phyloP scores from a whole-genome alignment of 2,113 vertebrate genomes.

The Melanostigma gelatinosum region DNA sequence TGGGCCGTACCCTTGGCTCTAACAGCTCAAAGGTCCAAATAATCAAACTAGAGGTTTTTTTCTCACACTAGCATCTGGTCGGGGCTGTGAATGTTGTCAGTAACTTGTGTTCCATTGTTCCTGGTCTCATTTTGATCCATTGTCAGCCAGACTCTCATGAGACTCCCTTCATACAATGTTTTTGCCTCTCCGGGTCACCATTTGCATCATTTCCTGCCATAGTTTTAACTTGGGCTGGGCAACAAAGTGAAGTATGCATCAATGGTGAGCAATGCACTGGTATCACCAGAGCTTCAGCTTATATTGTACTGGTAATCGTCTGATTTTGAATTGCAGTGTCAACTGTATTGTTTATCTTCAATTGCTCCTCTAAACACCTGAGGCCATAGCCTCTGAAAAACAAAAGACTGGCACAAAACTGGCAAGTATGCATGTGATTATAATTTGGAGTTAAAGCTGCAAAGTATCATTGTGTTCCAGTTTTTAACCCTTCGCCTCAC shows the following conservation, averaged over 20 bases:
- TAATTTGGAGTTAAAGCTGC: constrained; percentile 25
- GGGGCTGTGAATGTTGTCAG: constrained; percentile 73
- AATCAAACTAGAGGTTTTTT: constrained; percentile 73
- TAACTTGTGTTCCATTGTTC: constrained; percentile 84
- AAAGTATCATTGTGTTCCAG: constrained; percentile 38
- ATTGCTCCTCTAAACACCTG: constrained; percentile 59
- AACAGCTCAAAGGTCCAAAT: constrained; percentile 59
- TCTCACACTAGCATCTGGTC: constrained; percentile 76
- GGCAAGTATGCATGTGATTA: constrained; percentile 13
- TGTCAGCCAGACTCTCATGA: constrained; percentile 81
- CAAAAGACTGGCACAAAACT: constrained; percentile 49
- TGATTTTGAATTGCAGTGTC: constrained; percentile 56
- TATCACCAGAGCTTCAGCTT: constrained; percentile 41
- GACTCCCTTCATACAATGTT: constrained; percentile 76
- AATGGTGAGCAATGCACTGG: constrained; percentile 63
- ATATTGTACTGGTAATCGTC: constrained; percentile 53
- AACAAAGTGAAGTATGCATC: constrained; percentile 71
- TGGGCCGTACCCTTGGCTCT: constrained; percentile 78
- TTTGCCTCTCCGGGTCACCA: constrained; percentile 70
- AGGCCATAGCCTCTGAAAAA: constrained; percentile 40
- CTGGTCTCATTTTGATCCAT: constrained; percentile 83
- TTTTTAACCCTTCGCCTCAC: constrained; percentile 59
- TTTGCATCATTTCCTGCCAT: constrained; percentile 84
- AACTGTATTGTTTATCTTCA: constrained; percentile 62
- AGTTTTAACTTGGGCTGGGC: constrained; percentile 61